Conservation (phyloP, 2,888 invertebrate genomes). For the Carterocephalus palaemon region DNA sequence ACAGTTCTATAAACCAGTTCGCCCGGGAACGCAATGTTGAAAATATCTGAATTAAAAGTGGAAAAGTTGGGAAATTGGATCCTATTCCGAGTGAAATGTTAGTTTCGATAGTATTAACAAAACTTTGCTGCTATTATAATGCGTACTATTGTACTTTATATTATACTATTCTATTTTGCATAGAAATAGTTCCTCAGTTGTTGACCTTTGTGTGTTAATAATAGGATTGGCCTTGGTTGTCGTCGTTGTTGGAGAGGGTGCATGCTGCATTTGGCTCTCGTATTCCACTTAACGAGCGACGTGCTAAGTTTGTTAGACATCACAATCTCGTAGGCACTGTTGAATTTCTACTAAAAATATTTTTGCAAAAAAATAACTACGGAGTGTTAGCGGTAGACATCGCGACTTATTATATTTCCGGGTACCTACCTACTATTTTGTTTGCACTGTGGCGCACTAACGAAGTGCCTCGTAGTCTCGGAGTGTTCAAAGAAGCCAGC, state of each 20-base stretch:
- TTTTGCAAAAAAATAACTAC: no score
- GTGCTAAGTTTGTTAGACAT: constrained; percentile 1
- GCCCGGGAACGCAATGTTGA: background rate
- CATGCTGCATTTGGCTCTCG: background rate
- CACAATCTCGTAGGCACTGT: background rate
- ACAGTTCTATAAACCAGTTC: no score
- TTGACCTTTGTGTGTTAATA: constrained; percentile 9
- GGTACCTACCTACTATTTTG: constrained; percentile 2
- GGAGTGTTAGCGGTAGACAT: no score
- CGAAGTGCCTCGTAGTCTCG: constrained; percentile 17
- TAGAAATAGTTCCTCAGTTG: constrained; percentile 4
- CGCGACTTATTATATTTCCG: no score
- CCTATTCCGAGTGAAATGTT: constrained; percentile 15
- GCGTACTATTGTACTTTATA: no score
- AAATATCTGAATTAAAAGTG: constrained; percentile 35
- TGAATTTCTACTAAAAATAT: background rate
- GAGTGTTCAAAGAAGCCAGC: constrained; percentile 17
- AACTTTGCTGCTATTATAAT: no score
- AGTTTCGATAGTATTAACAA: no score
- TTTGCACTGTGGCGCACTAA: constrained; percentile 13
- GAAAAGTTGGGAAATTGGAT: constrained; percentile 36
- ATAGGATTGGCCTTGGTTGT: background rate
- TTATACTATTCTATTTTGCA: constrained; percentile 1
- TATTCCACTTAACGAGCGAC: constrained; percentile 1
- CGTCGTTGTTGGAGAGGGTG: background rate